Base-by-base conservation (phyloP, 2,113 vertebrate species). In the Xiphophorus couchianus region DNA sequence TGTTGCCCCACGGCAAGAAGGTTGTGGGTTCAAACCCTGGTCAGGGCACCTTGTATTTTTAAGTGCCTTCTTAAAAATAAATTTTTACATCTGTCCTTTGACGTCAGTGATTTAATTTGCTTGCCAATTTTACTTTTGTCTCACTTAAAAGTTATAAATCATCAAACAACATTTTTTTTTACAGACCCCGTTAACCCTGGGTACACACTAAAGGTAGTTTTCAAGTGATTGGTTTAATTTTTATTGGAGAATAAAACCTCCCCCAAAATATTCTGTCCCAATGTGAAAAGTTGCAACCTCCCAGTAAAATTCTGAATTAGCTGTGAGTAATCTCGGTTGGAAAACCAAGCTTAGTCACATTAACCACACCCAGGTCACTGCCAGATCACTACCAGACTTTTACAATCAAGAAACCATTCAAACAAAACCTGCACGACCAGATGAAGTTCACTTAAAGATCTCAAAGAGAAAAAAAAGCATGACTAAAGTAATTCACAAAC, bases 31-130 rank as follows among this genome's bases (percentile, higher is more conserved):
- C 51, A 58, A 58, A 58, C 10, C 25, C 51, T 2, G 22, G 51
- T 58, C 22, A 8, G 51, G 51, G 2, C 35, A 37, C 35, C 35
- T 71, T 80, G 37, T 74, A 29, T 9, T 67, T 76, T 70, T 12
- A 22, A 30, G 71, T 42, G 76, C 64, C 39, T 15, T 77, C 30
- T 44, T 42, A 30, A 15, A 10, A 78, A 60, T 81, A 78, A 27
- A 48, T 84, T 66, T n/a, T 14, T 28, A 27, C 14, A 17, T 39
- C 22, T 64, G 30, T 39, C 8, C 27, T 64, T 2, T 67, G 5
- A 28, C 15, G 27, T 28, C 8, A 17, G 2, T 73, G 3, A 30
- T 44, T n/a, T 61, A 48, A 5, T 19, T 48, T 48, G 15, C 44
- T 48, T 19, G 1, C 14, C 13, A 3, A n/a, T 58, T 58, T 58